Percentiles rank a stretch among this genome's conserved stretches.
Conservation (phyloP, 2,113 vertebrate species). For the Aegithalos caudatus region DNA sequence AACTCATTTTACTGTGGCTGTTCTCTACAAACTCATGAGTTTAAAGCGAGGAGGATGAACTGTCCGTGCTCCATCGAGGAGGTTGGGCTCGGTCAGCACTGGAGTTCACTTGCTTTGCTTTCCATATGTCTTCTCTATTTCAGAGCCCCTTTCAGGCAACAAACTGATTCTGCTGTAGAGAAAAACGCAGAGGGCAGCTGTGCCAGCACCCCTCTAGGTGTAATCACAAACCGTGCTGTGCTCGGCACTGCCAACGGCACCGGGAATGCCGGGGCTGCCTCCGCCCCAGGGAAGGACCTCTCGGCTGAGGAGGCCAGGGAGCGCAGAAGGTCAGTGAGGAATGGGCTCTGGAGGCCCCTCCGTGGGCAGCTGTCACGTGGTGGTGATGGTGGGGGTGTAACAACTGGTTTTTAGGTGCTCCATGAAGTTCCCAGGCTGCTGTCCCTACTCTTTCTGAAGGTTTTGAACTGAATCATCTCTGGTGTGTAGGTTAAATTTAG, state of each 20-base stretch:
- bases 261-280: conserved; percentile 18
- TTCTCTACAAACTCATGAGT: not conserved
- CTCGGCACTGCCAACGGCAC: conserved; percentile 65
- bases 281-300: conserved; percentile 60
- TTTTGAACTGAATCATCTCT: not conserved
- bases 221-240: conserved; percentile 71
- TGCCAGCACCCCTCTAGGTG: conserved; percentile 70
- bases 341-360: not conserved
- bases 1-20: not conserved
- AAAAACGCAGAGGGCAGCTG: conserved; percentile 60
- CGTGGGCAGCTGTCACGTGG: not conserved
- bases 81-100: not conserved
- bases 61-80: not conserved
- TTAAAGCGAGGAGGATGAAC: not conserved
- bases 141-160: conserved; percentile 74
- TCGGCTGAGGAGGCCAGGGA: conserved; percentile 71
- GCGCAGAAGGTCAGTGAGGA: conserved; percentile 72
- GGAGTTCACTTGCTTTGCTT: conserved; percentile 56
- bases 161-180: conserved; percentile 68
- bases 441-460: not conserved
- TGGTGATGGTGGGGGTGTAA: not conserved
- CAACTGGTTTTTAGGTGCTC: not conserved
- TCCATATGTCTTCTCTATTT: conserved; percentile 60
- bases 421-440: not conserved
- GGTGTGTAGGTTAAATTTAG: not conserved